Conservation (phyloP, 2,888 invertebrate genomes). For the Leptinotarsa juncta region DNA sequence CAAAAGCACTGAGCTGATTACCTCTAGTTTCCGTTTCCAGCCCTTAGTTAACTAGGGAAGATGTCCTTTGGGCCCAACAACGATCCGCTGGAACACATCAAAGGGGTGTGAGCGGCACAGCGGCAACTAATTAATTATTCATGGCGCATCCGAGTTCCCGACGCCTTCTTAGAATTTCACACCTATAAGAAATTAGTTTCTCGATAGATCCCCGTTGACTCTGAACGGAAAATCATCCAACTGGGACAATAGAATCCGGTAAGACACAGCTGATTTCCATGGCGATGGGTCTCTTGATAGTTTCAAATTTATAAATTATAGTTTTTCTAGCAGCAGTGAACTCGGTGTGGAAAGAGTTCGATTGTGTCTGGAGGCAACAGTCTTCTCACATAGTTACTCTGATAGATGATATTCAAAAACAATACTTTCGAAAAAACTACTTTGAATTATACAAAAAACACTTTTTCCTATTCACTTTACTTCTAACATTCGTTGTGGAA, state of each 20-base stretch:
- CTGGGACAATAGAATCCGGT: neutral
- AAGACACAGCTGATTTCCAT: neutral
- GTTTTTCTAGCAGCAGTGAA: neutral
- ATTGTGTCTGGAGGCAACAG: no score
- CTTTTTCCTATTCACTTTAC: no score
- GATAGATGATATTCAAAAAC: no score
- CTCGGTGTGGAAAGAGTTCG: no score
- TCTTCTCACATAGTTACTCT: no score
- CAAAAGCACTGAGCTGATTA: neutral
- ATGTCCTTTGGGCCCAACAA: conserved; percentile 1
- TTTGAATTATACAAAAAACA: no score
- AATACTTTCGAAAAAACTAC: no score
- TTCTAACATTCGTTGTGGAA: no score
- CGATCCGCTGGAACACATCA: conserved; percentile 16
- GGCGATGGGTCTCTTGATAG: neutral
- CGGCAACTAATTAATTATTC: conserved; percentile 22
- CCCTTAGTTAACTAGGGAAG: neutral
- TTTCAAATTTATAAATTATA: neutral
- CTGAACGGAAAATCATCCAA: neutral
- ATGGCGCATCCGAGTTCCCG: conserved; percentile 9
- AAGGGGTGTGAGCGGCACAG: conserved; percentile 9
- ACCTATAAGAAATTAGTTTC: conserved; percentile 23
- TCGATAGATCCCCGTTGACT: neutral
- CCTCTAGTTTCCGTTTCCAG: neutral
- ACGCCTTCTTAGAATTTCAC: conserved; percentile 20